A percentile compares a stretch with the other conserved stretches of the same genome.
Conservation (phyloP, 2,888 invertebrate species). For the Tetragnatha montana region DNA sequence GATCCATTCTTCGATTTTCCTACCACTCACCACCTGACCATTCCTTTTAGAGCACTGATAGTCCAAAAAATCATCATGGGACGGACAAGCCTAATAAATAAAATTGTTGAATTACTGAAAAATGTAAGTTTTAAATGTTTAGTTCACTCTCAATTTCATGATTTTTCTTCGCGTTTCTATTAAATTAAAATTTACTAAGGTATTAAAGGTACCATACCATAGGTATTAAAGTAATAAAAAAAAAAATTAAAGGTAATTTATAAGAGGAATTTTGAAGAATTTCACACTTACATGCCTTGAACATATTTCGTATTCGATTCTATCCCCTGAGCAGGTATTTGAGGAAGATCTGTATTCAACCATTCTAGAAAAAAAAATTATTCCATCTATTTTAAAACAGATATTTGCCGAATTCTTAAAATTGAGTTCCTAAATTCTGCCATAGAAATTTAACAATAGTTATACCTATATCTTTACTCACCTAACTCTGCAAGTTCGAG, state of each 20-base stretch:
- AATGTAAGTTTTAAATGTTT: background rate
- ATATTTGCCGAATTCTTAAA: no score
- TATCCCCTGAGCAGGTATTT: constrained; percentile 38
- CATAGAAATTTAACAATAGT: no score
- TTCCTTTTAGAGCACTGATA: constrained; percentile 56
- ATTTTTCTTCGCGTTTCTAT: background rate
- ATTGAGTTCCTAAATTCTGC: no score
- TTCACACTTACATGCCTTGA: constrained; percentile 55
- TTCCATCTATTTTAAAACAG: no score
- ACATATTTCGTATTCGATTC: constrained; percentile 47
- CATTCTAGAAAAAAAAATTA: constrained; percentile 12
- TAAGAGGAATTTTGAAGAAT: background rate
- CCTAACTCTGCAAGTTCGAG: constrained; percentile 50
- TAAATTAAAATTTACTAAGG: background rate
- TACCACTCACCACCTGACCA: constrained; percentile 37
- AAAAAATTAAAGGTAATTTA: background rate
- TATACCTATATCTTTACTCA: constrained; percentile 1
- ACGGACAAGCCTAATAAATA: constrained; percentile 40
- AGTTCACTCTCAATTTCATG: no score
- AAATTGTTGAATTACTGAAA: background rate
- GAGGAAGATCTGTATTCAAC: background rate
- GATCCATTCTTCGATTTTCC: constrained; percentile 51
- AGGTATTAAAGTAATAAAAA: background rate
- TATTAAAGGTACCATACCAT: background rate
- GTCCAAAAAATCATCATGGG: constrained; percentile 44